phyloP scores from a whole-genome alignment of 2,888 invertebrate species.

The Furcula furcula region DNA sequence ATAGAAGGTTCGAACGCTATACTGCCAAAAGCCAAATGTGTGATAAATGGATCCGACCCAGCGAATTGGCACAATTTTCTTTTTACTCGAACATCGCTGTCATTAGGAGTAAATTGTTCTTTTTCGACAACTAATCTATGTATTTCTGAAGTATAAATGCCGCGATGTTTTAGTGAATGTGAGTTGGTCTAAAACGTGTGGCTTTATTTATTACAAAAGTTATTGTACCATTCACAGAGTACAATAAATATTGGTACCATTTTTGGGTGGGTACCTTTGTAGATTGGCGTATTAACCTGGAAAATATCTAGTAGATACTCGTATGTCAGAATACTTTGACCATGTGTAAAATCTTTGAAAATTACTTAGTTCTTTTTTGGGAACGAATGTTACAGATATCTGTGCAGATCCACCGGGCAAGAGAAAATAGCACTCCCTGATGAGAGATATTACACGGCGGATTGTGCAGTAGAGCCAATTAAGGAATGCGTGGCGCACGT shows the following conservation, averaged over 20 bases:
- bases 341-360: background rate
- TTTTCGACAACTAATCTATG: too few species aligned
- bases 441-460: too few species aligned
- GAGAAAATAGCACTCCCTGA: too few species aligned
- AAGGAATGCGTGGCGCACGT: too few species aligned
- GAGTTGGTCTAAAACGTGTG: conserved; percentile 19
- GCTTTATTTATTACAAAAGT: conserved; percentile 15
- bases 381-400: too few species aligned
- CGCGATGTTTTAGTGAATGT: conserved; percentile 17
- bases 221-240: too few species aligned
- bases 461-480: too few species aligned
- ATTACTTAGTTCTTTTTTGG: too few species aligned
- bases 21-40: conserved; percentile 5
- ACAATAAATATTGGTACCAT: conserved; percentile 10
- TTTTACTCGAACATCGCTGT: conserved; percentile 34
- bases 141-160: conserved; percentile 18
- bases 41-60: conserved; percentile 27
- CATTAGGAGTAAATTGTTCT: conserved; percentile 32
- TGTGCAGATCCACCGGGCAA: too few species aligned
- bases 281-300: background rate
- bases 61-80: conserved; percentile 35
- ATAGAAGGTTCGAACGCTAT: conserved; percentile 11
- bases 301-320: too few species aligned
- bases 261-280: conserved; percentile 13
- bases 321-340: background rate